Evolutionary conservation across 2,888 invertebrate genomes (phyloP).

Genomic region (Danaus chrysippus): DNA sequence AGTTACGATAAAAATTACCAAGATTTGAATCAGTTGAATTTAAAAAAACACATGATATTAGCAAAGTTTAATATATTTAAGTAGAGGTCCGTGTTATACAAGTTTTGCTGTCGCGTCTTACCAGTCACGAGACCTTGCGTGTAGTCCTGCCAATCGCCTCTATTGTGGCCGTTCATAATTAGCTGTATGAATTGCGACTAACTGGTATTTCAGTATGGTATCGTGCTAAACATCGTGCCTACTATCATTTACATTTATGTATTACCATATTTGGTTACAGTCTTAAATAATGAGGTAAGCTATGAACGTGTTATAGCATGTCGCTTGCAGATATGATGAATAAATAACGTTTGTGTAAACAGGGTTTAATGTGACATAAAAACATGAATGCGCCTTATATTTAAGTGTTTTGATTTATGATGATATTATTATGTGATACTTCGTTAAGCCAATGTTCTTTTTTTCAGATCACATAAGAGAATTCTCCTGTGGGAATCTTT

Average conservation of each 20-base stretch:
- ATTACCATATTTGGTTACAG: constrained; percentile 2
- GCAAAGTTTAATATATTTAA: constrained; percentile 53
- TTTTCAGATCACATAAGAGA: constrained; percentile 81
- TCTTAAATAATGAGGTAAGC: not conserved
- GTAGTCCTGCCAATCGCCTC: constrained; percentile 64
- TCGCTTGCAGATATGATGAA: no score
- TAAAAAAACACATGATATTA: constrained; percentile 31
- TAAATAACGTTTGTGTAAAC: not conserved
- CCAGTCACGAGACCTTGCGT: constrained; percentile 66
- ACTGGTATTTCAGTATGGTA: constrained; percentile 29
- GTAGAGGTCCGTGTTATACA: constrained; percentile 45
- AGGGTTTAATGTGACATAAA: not conserved
- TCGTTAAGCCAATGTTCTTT: constrained; percentile 40
- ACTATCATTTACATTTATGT: constrained; percentile 24
- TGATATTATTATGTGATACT: not conserved
- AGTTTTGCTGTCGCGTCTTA: constrained; percentile 33
- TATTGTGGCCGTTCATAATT: constrained; percentile 54
- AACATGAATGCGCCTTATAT: not conserved
- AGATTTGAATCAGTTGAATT: constrained; percentile 12
- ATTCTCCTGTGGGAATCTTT: constrained; percentile 80
- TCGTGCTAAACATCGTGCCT: constrained; percentile 29
- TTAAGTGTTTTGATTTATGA: no score
- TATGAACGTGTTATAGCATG: not conserved
- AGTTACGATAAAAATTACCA: no score
- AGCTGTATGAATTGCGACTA: constrained; percentile 48